phyloP scores from a whole-genome alignment of 1,140 invertebrate species.

The Teleopsis dalmanni region DNA sequence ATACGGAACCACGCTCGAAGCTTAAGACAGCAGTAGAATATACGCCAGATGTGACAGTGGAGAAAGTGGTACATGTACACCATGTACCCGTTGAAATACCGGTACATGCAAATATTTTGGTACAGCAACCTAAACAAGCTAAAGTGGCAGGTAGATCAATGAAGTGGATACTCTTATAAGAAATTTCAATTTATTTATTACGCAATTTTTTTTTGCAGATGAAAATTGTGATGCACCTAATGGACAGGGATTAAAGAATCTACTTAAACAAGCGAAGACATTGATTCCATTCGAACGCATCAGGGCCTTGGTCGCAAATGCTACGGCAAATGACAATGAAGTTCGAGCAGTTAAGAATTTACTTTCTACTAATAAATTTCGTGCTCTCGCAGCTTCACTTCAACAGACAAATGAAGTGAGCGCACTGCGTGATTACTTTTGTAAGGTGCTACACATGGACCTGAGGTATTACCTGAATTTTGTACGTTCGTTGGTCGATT shows the following conservation, averaged over 20 bases:
- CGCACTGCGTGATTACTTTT: background rate
- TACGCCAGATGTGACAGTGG: too few relatives aligned
- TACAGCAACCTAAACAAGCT: background rate
- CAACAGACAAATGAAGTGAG: background rate
- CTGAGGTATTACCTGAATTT: background rate
- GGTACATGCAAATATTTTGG: background rate
- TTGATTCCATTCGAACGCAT: background rate
- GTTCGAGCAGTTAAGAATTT: background rate
- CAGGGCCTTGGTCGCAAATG: background rate
- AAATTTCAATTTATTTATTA: background rate
- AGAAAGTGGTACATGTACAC: too few relatives aligned
- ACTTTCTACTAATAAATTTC: background rate
- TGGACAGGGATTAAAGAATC: conserved; percentile 5
- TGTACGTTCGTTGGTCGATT: background rate
- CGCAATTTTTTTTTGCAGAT: background rate
- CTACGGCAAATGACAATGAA: conserved; percentile 2
- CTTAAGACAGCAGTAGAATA: too few relatives aligned
- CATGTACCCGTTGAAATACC: too few relatives aligned
- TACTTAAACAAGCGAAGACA: background rate
- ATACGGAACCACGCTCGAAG: background rate
- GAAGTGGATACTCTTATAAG: background rate
- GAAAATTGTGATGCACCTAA: conserved; percentile 7
- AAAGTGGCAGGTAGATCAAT: background rate
- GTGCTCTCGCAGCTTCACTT: background rate
- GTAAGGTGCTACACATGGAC: conserved; percentile 7